Conservation (phyloP, 2,888 invertebrate genomes). For the Callyntrura sp. region DNA sequence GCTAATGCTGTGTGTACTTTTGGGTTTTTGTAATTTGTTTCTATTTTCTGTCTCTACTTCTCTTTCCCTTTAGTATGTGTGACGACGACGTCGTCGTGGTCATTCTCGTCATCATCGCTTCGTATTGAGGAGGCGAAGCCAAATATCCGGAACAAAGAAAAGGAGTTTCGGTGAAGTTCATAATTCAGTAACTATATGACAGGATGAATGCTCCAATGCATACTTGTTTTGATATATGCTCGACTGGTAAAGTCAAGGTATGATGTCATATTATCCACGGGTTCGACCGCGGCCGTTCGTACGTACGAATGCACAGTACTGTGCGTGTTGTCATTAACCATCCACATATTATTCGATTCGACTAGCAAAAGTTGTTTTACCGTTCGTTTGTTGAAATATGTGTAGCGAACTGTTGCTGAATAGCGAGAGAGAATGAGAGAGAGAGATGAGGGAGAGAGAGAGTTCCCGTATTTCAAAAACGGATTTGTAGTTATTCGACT, state of each 20-base stretch:
- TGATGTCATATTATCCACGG: conserved; percentile 60
- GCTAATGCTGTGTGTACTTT: no score
- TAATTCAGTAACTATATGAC: conserved; percentile 56
- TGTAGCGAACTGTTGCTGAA: conserved; percentile 23
- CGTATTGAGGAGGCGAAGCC: background rate
- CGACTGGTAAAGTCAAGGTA: conserved; percentile 41
- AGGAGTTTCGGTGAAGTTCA: conserved; percentile 54
- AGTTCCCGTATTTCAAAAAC: conserved; percentile 44
- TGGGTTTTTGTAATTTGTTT: background rate
- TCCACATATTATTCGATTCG: background rate
- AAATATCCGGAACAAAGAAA: conserved; percentile 60
- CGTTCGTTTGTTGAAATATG: conserved; percentile 39
- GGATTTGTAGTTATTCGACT: conserved; percentile 30
- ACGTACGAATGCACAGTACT: background rate
- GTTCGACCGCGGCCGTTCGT: conserved; percentile 6
- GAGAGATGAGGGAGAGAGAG: no score
- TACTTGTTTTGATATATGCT: conserved; percentile 32
- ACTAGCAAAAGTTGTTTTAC: conserved; percentile 58
- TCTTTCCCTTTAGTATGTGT: background rate
- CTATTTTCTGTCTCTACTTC: background rate
- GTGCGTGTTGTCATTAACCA: conserved; percentile 10
- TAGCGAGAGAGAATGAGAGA: no score
- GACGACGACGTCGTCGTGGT: no score
- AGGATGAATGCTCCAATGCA: conserved; percentile 42
- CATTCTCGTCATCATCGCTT: background rate